phyloP scores from a whole-genome alignment of 2,888 invertebrate genomes.

The Brachypalpus laphriformis region DNA sequence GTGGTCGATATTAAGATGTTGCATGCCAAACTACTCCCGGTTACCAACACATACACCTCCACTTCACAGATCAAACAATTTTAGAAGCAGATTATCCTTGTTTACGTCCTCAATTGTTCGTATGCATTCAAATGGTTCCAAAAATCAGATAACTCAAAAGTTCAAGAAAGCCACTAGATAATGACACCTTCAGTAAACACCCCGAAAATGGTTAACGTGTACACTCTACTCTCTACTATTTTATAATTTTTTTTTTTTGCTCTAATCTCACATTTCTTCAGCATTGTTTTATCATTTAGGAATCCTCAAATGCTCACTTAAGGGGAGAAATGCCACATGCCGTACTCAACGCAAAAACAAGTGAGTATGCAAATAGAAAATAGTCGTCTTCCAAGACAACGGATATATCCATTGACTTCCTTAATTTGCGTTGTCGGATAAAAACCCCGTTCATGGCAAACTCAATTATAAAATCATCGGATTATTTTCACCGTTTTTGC shows the following conservation, averaged over 20 bases:
- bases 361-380: constrained; percentile 57
- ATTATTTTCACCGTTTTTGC: constrained; percentile 74
- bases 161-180: neutral
- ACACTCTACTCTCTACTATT: neutral
- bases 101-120: neutral
- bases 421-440: constrained; percentile 61
- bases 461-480: constrained; percentile 75
- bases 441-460: constrained; percentile 68
- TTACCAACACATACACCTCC: too few relatives aligned
- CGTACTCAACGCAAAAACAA: constrained; percentile 63
- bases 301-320: constrained; percentile 61
- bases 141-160: neutral
- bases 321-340: constrained; percentile 63
- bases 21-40: too few relatives aligned
- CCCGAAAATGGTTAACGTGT: constrained; percentile 12
- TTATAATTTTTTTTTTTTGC: too few relatives aligned
- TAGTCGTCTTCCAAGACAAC: constrained; percentile 68
- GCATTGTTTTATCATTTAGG: constrained; percentile 59
- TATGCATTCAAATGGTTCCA: neutral
- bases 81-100: neutral
- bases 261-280: constrained; percentile 17
- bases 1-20: too few relatives aligned
- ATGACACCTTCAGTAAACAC: constrained; percentile 5
- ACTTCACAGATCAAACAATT: too few relatives aligned
- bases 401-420: constrained; percentile 69